Evolutionary conservation across 2,888 invertebrate genomes (phyloP).

Genomic region (Archips crataeganus): DNA sequence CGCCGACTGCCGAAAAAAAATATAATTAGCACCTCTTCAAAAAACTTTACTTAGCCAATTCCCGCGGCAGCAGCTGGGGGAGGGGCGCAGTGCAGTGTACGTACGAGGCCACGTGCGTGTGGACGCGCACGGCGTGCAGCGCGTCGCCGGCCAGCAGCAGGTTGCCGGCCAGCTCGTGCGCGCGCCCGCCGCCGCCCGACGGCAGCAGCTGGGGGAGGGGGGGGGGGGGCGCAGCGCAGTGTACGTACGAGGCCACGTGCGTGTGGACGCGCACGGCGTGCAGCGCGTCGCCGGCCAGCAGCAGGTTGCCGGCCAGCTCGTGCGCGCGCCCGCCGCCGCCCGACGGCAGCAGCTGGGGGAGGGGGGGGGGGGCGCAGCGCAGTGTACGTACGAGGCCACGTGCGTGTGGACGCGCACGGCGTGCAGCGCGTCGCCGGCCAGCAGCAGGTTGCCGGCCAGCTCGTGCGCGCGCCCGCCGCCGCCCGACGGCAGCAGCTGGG

Average conservation of each 20-base stretch:
- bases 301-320: conserved; percentile 90
- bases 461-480: conserved; percentile 87
- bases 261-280: conserved; percentile 91
- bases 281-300: conserved; percentile 89
- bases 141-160: conserved; percentile 89
- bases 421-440: conserved; percentile 89
- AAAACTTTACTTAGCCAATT: too few relatives aligned
- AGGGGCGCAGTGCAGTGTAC: conserved; percentile 67
- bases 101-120: conserved; percentile 92
- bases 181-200: conserved; percentile 65
- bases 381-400: conserved; percentile 89
- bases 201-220: conserved; percentile 87
- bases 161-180: conserved; percentile 91
- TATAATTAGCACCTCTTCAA: too few relatives aligned
- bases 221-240: too few relatives aligned
- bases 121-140: conserved; percentile 90
- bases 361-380: too few relatives aligned
- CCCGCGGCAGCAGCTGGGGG: conserved; percentile 83
- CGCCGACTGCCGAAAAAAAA: too few relatives aligned
- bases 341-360: conserved; percentile 86
- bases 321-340: conserved; percentile 83
- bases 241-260: conserved; percentile 91
- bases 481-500: conserved; percentile 82
- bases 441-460: conserved; percentile 89
- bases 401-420: conserved; percentile 91